Base-by-base conservation (phyloP, 2,797 vertebrate species). In the Karalla daura region DNA sequence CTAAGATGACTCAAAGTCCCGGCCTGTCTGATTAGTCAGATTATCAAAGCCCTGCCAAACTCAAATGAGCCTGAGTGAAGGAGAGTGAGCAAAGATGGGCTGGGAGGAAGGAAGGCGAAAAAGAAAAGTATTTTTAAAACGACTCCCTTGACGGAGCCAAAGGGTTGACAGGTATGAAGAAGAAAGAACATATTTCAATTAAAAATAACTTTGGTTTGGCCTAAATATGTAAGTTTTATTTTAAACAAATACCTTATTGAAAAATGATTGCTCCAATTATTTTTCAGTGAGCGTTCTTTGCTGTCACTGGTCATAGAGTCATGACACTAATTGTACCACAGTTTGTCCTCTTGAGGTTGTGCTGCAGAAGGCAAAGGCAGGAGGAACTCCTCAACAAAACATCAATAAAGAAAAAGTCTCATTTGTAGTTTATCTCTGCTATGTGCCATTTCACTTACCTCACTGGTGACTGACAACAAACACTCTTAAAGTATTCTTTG, bases 41-140 rank as follows among this genome's bases (percentile, higher is more conserved):
- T 84, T 76, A 76, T 84, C 77, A 87, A 78, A 88, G 81, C 74
- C 78, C 75, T 77, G 70, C 58, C 63, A 70, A 76, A 84, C 66
- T 81, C 71, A 72, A 63, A 80, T 6, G 47, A 52, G 75, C 73
- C 28, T 15, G 53, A 69, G 39, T 18, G 21, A 59, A 73, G 56
- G 47, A 65, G 77, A 69, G 60, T 33, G 46, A 72, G 58, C 1
- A 0, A 20, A 74, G 66, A 81, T 47, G 43, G 55, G 37, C 52
- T 51, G 65, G 21, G 21, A 68, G 47, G 32, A 74, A 76, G n/a
- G n/a, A n/a, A n/a, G n/a, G 51, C n/a, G 17, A 65, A 80, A 59
- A 27, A 28, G 37, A 55, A 27, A 70, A 54, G 56, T 86, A 87
- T 88, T 88, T 89, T 79, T 78, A 84, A 76, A 83, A 46, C 28